A percentile compares a stretch with the other conserved stretches of the same genome.
phyloP scores from a whole-genome alignment of 2,113 vertebrate genomes.

The Corythornis cristatus region DNA sequence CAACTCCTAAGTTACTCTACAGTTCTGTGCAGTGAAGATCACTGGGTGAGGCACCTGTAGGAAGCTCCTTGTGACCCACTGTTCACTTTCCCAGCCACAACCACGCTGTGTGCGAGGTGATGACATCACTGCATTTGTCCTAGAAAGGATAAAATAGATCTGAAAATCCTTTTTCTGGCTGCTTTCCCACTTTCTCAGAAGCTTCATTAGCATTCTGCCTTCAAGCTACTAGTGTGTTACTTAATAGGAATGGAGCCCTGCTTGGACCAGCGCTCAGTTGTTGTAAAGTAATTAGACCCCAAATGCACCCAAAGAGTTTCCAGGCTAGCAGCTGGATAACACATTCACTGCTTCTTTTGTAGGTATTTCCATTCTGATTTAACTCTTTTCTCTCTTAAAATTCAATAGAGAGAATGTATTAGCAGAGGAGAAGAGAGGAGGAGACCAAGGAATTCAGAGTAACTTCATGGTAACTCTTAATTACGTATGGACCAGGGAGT shows the following conservation, averaged over 20 bases:
- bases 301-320: neutral
- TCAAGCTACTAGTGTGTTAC: neutral
- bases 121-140: neutral
- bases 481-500: neutral
- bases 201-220: neutral
- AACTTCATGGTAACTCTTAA: neutral
- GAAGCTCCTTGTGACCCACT: neutral
- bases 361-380: neutral
- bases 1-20: neutral
- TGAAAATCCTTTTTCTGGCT: neutral
- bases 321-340: neutral
- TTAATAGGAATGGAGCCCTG: neutral
- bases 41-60: neutral
- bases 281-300: neutral
- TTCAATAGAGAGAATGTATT: neutral
- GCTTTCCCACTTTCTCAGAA: neutral
- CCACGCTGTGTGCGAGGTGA: too few species aligned
- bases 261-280: neutral
- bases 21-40: neutral
- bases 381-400: slow-evolving; percentile 14
- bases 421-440: neutral
- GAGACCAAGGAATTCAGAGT: neutral
- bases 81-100: neutral
- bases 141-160: neutral
- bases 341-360: neutral